Evolutionary conservation across 1,140 invertebrate genomes (phyloP).

Genomic region (Bicyclus anynana): DNA sequence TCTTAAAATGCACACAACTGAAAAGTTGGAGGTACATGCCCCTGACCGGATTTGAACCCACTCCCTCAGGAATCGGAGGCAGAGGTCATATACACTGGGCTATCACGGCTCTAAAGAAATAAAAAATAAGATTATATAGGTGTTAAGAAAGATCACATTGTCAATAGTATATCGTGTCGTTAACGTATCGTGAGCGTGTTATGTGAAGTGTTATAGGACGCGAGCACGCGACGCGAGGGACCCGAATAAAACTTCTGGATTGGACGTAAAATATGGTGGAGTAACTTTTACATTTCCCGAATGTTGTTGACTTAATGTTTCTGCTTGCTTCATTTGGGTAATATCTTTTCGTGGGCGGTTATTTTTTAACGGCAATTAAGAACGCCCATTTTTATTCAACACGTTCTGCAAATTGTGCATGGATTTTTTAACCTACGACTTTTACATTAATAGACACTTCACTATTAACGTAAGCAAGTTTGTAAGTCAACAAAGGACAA

Average conservation of each 20-base stretch:
- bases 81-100: too few relatives aligned
- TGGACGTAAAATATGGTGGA: conserved; percentile 12
- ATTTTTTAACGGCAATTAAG: conserved; percentile 7
- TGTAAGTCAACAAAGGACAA: too few relatives aligned
- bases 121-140: too few relatives aligned
- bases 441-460: too few relatives aligned
- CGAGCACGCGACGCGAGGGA: conserved; percentile 4
- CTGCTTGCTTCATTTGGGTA: conserved; percentile 9
- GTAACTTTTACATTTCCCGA: conserved; percentile 12
- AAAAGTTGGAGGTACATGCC: too few relatives aligned
- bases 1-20: too few relatives aligned
- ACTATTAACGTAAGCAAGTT: too few relatives aligned
- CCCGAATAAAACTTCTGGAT: conserved; percentile 12
- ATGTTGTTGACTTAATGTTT: conserved; percentile 13
- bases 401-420: background rate
- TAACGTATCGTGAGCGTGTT: too few relatives aligned
- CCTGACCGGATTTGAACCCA: too few relatives aligned
- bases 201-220: background rate
- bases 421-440: too few relatives aligned
- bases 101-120: too few relatives aligned
- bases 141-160: background rate
- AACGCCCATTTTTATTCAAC: conserved; percentile 2
- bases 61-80: too few relatives aligned
- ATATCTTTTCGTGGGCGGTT: conserved; percentile 7
- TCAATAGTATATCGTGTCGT: background rate